These are phyloP conservation scores for Diprion similis DNA, from an alignment of 1,140 invertebrate genomes.

Conservation along the genomic window DNA sequence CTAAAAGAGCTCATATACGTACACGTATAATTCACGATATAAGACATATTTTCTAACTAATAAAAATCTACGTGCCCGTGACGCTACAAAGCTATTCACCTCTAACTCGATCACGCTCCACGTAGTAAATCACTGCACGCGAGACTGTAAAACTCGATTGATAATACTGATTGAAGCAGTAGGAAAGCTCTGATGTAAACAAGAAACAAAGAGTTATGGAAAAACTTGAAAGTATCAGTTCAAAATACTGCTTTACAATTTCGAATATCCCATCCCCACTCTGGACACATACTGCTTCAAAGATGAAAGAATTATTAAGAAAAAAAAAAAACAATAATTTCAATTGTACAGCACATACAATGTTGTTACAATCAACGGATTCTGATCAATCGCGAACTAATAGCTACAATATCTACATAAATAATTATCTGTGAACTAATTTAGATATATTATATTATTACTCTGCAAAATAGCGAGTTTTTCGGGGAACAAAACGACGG, in stretches of 20 bases:
- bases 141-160: not conserved
- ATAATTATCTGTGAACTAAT: not conserved
- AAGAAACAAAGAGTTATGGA: not conserved
- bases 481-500: slow-evolving; percentile 1
- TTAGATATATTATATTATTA: not conserved
- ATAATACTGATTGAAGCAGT: not conserved
- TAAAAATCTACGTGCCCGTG: too few species aligned
- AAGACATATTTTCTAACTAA: not conserved
- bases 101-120: not conserved
- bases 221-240: not conserved
- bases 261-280: too few species aligned
- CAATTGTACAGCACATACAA: too few species aligned
- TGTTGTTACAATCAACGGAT: not conserved
- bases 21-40: slow-evolving; percentile 8
- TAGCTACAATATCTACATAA: not conserved
- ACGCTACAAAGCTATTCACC: too few species aligned
- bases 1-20: slow-evolving; percentile 14
- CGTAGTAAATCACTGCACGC: not conserved
- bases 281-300: too few species aligned
- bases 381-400: not conserved
- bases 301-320: not conserved
- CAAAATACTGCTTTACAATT: too few species aligned
- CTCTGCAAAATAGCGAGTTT: not conserved
- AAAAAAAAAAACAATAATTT: not conserved
- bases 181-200: not conserved